A percentile compares a stretch with the other conserved stretches of the same genome.
Conservation (phyloP, 2,113 vertebrate species). For the Callipepla californica region DNA sequence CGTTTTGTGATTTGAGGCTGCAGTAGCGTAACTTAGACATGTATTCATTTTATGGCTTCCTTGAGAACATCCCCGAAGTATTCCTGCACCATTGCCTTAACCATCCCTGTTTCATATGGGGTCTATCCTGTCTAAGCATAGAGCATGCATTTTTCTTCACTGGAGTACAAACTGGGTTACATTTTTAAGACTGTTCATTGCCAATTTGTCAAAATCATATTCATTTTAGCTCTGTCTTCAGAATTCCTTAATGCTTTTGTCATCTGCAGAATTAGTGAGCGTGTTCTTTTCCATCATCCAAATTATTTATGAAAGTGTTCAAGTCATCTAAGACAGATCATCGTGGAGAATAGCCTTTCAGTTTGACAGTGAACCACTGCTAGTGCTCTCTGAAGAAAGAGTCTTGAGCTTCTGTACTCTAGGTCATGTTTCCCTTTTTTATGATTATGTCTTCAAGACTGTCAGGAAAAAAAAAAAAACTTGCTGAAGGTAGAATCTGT, state of each 20-base stretch:
- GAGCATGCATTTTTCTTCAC: not conserved
- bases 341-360: constrained; percentile 19
- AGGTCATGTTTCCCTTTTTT: not conserved
- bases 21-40: not conserved
- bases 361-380: constrained; percentile 10
- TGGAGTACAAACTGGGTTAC: not conserved
- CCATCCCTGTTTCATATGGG: not conserved
- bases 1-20: not conserved
- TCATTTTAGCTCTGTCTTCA: not conserved
- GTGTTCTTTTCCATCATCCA: constrained; percentile 18
- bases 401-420: not conserved
- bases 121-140: not conserved
- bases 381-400: not conserved
- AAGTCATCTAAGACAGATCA: constrained; percentile 9
- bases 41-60: not conserved
- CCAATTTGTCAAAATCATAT: not conserved
- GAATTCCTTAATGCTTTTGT: constrained; percentile 34
- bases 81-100: not conserved
- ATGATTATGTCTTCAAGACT: not conserved
- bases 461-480: not conserved
- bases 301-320: constrained; percentile 29
- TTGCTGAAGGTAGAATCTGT: not conserved
- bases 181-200: not conserved
- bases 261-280: constrained; percentile 42
- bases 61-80: not conserved